phyloP scores from a whole-genome alignment of 2,888 invertebrate species.

The Sericinus montela region DNA sequence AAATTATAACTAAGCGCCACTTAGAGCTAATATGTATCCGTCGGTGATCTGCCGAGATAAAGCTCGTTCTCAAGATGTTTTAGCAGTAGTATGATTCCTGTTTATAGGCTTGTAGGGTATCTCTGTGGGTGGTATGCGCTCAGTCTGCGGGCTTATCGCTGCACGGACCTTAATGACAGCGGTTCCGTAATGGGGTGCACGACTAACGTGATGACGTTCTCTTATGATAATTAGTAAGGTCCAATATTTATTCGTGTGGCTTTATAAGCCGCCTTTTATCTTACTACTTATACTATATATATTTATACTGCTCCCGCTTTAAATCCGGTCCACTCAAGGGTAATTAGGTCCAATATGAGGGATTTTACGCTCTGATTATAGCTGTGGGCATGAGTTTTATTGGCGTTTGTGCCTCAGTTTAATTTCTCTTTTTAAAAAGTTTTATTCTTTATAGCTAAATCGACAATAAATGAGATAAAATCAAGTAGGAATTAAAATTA shows the following conservation, averaged over 20 bases:
- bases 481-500: conserved; percentile 40
- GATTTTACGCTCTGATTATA: conserved; percentile 36
- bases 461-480: conserved; percentile 25
- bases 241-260: conserved; percentile 66
- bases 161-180: conserved; percentile 62
- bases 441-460: neutral
- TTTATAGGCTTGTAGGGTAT: conserved; percentile 43
- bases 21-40: conserved; percentile 53
- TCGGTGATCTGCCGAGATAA: conserved; percentile 48
- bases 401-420: conserved; percentile 7
- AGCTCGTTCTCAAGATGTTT: conserved; percentile 44
- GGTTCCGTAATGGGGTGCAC: conserved; percentile 65
- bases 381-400: conserved; percentile 24
- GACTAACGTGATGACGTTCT: conserved; percentile 56
- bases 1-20: conserved; percentile 44
- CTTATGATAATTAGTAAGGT: conserved; percentile 73
- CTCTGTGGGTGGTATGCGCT: conserved; percentile 62
- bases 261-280: conserved; percentile 63
- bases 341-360: conserved; percentile 47
- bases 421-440: conserved; percentile 15
- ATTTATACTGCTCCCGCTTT: conserved; percentile 51
- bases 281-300: conserved; percentile 50
- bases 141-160: conserved; percentile 44
- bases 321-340: conserved; percentile 46
- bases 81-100: conserved; percentile 50